Conservation (phyloP, 2,797 vertebrate species). For the Zenarchopterus dispar region DNA sequence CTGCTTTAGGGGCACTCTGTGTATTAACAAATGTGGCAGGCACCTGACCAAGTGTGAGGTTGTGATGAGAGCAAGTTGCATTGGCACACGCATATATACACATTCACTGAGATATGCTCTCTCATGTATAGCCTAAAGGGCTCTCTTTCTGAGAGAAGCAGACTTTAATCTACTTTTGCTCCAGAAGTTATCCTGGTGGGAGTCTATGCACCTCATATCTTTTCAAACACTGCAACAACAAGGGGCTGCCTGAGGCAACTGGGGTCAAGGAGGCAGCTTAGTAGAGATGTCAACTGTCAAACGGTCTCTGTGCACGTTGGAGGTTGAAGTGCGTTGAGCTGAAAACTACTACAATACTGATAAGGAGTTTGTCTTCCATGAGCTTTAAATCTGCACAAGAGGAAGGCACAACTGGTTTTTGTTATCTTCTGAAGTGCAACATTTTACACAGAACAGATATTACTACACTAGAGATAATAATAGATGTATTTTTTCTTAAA, state of each 20-base stretch:
- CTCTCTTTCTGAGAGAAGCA: constrained; percentile 56
- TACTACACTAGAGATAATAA: constrained; percentile 1
- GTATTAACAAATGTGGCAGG: too few relatives aligned
- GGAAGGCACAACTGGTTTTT: constrained; percentile 3
- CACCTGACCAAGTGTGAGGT: too few relatives aligned
- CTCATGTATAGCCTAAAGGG: constrained; percentile 58
- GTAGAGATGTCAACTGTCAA: constrained; percentile 70
- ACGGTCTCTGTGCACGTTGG: constrained; percentile 51
- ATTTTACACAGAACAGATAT: constrained; percentile 18
- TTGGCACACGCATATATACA: constrained; percentile 7
- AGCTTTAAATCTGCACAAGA: constrained; percentile 26
- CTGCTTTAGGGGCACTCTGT: too few relatives aligned
- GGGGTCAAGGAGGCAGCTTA: constrained; percentile 64
- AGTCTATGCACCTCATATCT: constrained; percentile 67
- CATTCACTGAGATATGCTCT: constrained; percentile 24
- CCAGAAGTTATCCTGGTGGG: constrained; percentile 59
- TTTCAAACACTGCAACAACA: constrained; percentile 75
- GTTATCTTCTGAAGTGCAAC: constrained; percentile 3
- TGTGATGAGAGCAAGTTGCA: too few relatives aligned
- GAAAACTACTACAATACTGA: constrained; percentile 50
- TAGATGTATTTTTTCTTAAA: too few relatives aligned
- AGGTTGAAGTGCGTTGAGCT: constrained; percentile 66
- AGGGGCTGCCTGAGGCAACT: constrained; percentile 61
- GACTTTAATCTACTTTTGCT: constrained; percentile 70
- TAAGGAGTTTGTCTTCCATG: constrained; percentile 40